Evolutionary conservation across 2,888 invertebrate species (phyloP), one percentile per base, ranked within the genome.

Genomic region (Carterocephalus palaemon): DNA sequence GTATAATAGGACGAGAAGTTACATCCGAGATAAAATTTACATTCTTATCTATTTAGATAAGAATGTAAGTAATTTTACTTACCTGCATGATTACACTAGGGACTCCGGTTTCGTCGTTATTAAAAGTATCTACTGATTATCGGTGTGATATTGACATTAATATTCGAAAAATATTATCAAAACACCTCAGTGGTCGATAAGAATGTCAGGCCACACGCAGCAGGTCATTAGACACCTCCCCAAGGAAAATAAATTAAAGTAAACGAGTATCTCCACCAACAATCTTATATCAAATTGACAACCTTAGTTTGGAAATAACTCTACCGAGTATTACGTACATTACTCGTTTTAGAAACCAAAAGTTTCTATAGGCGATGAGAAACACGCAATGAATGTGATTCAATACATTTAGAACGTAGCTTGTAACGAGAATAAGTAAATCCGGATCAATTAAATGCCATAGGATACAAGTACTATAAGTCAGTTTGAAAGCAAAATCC

Each of bases 141-240:
- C 70, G 70, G 79, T 75, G 73, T 69, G 57, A 75, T 73, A 76
- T 77, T 74, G 59, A 75, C 73, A 75, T 78, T 76, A 78, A 79
- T 80, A 82, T 75, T 75, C 75, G 62, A 76, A 77, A 80, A 83
- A 82, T 82, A 84, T 80, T 82, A 80, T 81, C 84, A 77, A 79
- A 75, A 75, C 74, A 62, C 73, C 76, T 71, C 76, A 69, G 70
- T 72, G 73, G 67, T 67, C 80, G 80, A 83, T 85, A 85, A 85
- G 83, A 83, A 80, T 79, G 80, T 74, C 78, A 66, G 85, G 74
- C 85, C 85, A 84, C 85, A 83, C 85, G 74, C 85, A 81, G 73
- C 73, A 75, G 70, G 80, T 83, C 84, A 84, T 85, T 85, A 84
- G 84, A 85, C 85, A 84, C 85, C 83, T 83, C 76, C 73, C 72